Evolutionary conservation across 1,140 invertebrate species (phyloP).

Genomic region (Pararge aegeria): DNA sequence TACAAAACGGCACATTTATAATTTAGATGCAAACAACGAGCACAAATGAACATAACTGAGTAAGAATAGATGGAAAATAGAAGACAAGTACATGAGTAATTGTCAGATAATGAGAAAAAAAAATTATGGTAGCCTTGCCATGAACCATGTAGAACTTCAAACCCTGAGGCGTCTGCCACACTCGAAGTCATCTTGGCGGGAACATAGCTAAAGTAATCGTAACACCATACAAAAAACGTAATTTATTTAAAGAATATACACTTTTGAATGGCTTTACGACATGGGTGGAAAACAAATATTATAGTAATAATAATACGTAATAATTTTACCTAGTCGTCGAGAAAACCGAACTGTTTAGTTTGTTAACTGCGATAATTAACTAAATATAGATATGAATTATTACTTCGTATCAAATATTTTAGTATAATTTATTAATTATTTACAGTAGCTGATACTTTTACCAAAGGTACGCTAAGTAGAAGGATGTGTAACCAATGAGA

Average conservation of each 20-base stretch:
- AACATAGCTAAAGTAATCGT: constrained; percentile 25
- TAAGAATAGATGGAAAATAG: constrained; percentile 2
- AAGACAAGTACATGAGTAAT: background rate
- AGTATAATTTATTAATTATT: too few relatives aligned
- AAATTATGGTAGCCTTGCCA: constrained; percentile 58
- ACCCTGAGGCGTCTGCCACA: constrained; percentile 59
- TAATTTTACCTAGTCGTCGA: background rate
- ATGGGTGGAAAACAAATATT: constrained; percentile 14
- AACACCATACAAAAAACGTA: constrained; percentile 20
- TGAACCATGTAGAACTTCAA: constrained; percentile 62
- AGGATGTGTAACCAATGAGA: too few relatives aligned
- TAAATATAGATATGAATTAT: background rate
- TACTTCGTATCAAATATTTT: too few relatives aligned
- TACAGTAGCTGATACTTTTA: too few relatives aligned
- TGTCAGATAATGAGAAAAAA: background rate
- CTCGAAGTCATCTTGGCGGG: constrained; percentile 48
- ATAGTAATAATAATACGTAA: background rate
- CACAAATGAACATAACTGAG: constrained; percentile 10
- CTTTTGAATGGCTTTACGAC: constrained; percentile 23
- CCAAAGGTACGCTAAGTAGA: too few relatives aligned
- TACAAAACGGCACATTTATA: constrained; percentile 10
- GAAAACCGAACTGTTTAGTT: background rate
- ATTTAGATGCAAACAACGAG: constrained; percentile 9
- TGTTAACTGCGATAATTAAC: constrained; percentile 1
- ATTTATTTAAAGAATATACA: background rate